A percentile compares a stretch with the other conserved stretches of the same genome.
These are phyloP conservation scores for Atherinomorus stipes DNA, from an alignment of 2,113 vertebrate genomes.

Conservation along the genomic window DNA sequence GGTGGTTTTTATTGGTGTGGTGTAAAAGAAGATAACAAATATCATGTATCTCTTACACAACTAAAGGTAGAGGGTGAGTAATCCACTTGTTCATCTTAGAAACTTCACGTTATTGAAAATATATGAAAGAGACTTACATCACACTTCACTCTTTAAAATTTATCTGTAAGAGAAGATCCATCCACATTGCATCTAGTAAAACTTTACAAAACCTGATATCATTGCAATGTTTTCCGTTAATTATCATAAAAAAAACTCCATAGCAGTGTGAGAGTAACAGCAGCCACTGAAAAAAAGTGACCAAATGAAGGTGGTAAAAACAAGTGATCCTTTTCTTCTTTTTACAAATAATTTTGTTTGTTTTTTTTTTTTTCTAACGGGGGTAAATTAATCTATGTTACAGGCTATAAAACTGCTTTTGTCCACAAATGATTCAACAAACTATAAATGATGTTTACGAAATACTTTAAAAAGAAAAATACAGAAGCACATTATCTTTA, in stretches of 20 bases:
- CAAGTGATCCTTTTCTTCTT: too few species aligned
- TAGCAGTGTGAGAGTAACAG: conserved; percentile 6
- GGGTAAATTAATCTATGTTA: too few species aligned
- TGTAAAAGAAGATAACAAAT: rapidly evolving
- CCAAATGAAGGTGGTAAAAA: too few species aligned
- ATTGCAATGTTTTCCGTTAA: background rate
- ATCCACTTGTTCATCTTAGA: background rate
- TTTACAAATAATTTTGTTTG: too few species aligned
- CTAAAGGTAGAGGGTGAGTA: rapidly evolving
- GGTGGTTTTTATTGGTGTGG: conserved; percentile 38
- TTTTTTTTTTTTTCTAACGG: too few species aligned
- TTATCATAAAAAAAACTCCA: rapidly evolving
- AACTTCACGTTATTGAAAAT: background rate
- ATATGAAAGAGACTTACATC: too few species aligned
- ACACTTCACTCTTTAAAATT: rapidly evolving
- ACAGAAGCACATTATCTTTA: too few species aligned
- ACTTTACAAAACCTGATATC: rapidly evolving
- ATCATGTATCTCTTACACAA: rapidly evolving
- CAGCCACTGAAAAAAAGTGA: too few species aligned
- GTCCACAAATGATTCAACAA: background rate
- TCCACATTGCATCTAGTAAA: background rate
- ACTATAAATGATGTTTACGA: too few species aligned
- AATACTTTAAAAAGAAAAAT: too few species aligned
- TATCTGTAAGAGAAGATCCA: conserved; percentile 43
- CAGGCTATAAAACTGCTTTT: too few species aligned